Evolutionary conservation across 2,113 vertebrate species (phyloP), one percentile per base, ranked within the genome.

Genomic region (Phoenicopterus ruber): DNA sequence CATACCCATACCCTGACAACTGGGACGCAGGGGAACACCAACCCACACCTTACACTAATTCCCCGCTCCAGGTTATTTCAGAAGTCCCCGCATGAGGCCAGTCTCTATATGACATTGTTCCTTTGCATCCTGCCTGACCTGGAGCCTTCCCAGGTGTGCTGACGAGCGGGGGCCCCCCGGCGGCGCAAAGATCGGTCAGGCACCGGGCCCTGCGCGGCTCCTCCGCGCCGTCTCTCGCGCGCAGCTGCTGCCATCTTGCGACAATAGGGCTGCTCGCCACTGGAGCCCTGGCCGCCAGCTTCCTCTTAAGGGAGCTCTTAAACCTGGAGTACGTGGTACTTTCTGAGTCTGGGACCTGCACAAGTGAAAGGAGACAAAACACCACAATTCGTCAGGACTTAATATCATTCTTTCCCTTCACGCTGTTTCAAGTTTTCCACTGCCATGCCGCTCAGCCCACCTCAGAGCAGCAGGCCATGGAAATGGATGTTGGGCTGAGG

Each of bases 161-260:
- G 49, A 36, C 19, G 19, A 71, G 70, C 67, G 17, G 49, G 11
- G 46, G 24, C 28, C 2, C 22, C 3, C 25, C 57, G 10, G 46
- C 19, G 46, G n/a, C 62, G 3, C 40, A 10, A 5, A 24, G 32
- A 5, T 20, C 11, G 1, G 26, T 2, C 9, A 19, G 6, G 7
- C 5, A 5, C 4, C 24, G 34, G 25, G 49, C 70, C 16, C 6
- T 6, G 44, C 50, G 66, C 17, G 18, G 55, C 10, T 3, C 9
- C 10, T 44, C 52, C 0, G 32, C 10, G 10, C 34, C 8, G 16
- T 34, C 78, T 88, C 49, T 20, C 1, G 29, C 46, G 69, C 38
- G 93, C 66, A 3, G 89, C 85, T 93, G 97, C 95, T 74, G 98
- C 98, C 98, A 40, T 86, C 98, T 94, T 38, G 98, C 86, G 98